Base-by-base conservation (phyloP, 2,113 vertebrate species). In the Hipposideros armiger region DNA sequence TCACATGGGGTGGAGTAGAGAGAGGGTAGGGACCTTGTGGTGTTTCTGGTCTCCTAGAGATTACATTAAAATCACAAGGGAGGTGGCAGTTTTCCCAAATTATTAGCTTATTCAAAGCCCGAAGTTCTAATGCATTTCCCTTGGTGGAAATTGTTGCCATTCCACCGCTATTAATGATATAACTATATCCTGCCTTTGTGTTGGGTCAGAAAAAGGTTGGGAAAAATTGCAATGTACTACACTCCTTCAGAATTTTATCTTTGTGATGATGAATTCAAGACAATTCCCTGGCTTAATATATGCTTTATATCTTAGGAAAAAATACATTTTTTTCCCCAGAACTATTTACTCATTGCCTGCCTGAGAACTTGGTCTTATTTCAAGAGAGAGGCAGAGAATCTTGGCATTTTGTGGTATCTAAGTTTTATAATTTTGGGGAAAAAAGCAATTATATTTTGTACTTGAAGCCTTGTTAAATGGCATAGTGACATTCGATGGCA, bases 221-320 rank as follows among this genome's bases (percentile, higher is more conserved):
- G 36, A 69, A 83, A 90, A 86, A 52, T 50, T 69, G 14, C 6
- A 73, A 9, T 45, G 40, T 45, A 30, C 14, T 24, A 0, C 69
- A 70, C 9, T 83, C 76, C 11, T 87, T 88, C 30, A 64, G 42
- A 81, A 94, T 82, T 62, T 90, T 30, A 66, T 89, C n/a, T 45
- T 85, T 78, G 13, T 92, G 76, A 47, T 88, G 36, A 82, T 72
- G 93, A 92, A 90, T 91, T 88, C 70, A 85, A 95, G 67, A 67
- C n/a, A 85, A 5, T 94, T 93, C 2, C 73, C 66, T 4, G 50
- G 14, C n/a, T 93, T 83, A 80, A 36, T n/a, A 16, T 64, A 26
- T 83, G 91, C 28, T 36, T 93, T 36, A 54, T 24, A 50, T 87
- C n/a, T 82, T 84, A 89, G 69, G 32, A 74, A 86, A 77, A 74